Conservation (phyloP, 2,888 invertebrate species). For the Lysandra coridon region DNA sequence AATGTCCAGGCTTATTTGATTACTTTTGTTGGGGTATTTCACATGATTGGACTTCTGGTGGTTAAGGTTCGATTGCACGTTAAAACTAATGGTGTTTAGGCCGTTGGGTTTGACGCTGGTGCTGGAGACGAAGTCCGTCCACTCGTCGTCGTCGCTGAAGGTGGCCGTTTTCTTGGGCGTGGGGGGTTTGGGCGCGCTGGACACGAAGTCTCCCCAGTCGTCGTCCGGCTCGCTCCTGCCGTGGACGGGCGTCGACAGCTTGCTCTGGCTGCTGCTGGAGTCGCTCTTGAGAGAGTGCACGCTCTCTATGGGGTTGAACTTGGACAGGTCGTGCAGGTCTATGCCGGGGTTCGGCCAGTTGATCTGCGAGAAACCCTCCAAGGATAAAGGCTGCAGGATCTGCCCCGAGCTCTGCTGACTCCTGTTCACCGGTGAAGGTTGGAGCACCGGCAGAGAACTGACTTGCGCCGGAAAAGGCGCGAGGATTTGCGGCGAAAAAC, state of each 20-base stretch:
- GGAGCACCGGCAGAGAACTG: background rate
- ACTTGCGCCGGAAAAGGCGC: background rate
- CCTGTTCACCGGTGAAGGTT: conserved; percentile 38
- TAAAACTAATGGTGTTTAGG: conserved; percentile 72
- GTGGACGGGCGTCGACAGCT: conserved; percentile 62
- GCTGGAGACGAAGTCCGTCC: conserved; percentile 76
- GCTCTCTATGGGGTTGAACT: conserved; percentile 75
- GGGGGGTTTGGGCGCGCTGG: conserved; percentile 60
- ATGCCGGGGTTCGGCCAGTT: conserved; percentile 84
- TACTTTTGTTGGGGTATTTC: conserved; percentile 55
- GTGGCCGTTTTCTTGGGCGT: conserved; percentile 53
- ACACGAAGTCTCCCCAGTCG: conserved; percentile 83
- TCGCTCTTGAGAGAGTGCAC: conserved; percentile 70
- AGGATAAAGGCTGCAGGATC: conserved; percentile 72
- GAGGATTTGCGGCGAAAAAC: background rate
- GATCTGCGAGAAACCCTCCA: conserved; percentile 78
- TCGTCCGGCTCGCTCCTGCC: conserved; percentile 62
- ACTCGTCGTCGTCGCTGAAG: conserved; percentile 70
- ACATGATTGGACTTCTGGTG: conserved; percentile 58
- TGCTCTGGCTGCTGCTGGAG: conserved; percentile 58
- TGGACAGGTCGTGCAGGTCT: conserved; percentile 72
- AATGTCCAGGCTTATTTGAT: conserved; percentile 62
- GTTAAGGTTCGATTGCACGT: conserved; percentile 70
- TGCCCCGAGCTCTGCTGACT: conserved; percentile 61
- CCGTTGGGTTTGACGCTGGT: conserved; percentile 69